Percentiles rank a stretch among this genome's conserved stretches.
These are phyloP conservation scores for Xenentodon cancila DNA, from an alignment of 2,797 vertebrate genomes.

Conservation along the genomic window DNA sequence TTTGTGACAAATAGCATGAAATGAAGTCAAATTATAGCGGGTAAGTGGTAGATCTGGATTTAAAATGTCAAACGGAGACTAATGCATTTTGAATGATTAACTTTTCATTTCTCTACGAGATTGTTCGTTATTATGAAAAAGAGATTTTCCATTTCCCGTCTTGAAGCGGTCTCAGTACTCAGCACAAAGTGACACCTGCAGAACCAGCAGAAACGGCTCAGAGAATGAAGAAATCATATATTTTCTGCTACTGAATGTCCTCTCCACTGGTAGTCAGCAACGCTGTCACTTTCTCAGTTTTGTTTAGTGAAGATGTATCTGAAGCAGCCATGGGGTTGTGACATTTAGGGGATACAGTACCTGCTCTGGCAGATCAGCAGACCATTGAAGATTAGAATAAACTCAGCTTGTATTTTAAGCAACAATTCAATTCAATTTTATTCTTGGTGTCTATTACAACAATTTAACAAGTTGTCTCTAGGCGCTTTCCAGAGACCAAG, in stretches of 20 bases:
- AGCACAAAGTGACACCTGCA: neutral
- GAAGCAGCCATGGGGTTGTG: slow-evolving; percentile 18
- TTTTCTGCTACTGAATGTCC: too few species aligned
- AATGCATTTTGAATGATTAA: slow-evolving; percentile 5
- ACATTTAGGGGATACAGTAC: slow-evolving; percentile 28
- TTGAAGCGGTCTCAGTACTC: neutral
- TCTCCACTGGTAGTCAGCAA: neutral
- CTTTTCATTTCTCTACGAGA: slow-evolving; percentile 4
- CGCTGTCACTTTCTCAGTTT: neutral
- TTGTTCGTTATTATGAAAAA: neutral
- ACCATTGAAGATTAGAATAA: neutral
- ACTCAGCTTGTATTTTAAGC: too few species aligned
- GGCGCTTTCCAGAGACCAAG: too few species aligned
- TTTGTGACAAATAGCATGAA: slow-evolving; percentile 1
- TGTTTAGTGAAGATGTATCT: slow-evolving; percentile 22
- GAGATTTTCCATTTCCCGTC: neutral
- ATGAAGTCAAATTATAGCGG: neutral
- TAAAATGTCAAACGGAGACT: neutral
- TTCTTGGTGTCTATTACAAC: too few species aligned
- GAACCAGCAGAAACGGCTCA: too few species aligned
- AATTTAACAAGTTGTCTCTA: too few species aligned
- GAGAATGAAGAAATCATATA: too few species aligned
- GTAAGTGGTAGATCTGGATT: slow-evolving; percentile 3
- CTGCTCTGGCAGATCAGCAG: slow-evolving; percentile 27
- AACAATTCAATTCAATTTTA: too few species aligned